Base-by-base conservation (phyloP, 2,888 invertebrate species). In the Drosophila setosimentum region DNA sequence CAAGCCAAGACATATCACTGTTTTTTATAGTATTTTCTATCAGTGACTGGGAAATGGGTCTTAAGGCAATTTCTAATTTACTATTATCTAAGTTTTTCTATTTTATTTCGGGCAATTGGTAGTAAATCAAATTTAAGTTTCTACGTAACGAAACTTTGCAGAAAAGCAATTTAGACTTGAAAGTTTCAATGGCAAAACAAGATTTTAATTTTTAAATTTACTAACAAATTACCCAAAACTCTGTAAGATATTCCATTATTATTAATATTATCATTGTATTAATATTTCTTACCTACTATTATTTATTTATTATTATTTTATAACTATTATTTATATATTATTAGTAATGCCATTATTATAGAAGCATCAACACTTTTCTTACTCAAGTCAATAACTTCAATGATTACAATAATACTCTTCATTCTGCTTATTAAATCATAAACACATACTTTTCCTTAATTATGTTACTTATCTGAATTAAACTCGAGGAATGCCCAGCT, bases 1-100 rank as follows among this genome's bases (percentile, higher is more conserved):
- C 30, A 32, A 21, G 32, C 33, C 37, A 60, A 54, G 27, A 53
- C 53, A 51, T 71, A 55, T n/a, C 21, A 51, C 40, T 50, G 63
- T 64, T 27, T 32, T 37, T 45, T 3, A 37, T 33, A 27, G 42
- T 40, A 16, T 16, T 24, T 40, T 35, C 13, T 45, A 30, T 37
- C 16, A 53, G 29, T 45, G 27, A 33, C 10, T 30, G 51, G 5
- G 29, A 42, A 45, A 33, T 27, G 16, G 16, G 8, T 10, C 18
- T 11, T 27, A 16, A 24, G 8, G 8, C 8, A 13, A 30, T 30
- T 29, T 62, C 7, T 8, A 13, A 10, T 30, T 21, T 10, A 40
- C 16, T 40, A 16, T 21, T 55, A 29, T 40, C 18, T 6, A 27
- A n/a, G 13, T 45, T 45, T 4, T 16, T 24, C 16, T 24, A 24